Evolutionary conservation across 35 echinoderm and acorn worm genomes (phyloP).

Genomic region (Apostichopus japonicus): DNA sequence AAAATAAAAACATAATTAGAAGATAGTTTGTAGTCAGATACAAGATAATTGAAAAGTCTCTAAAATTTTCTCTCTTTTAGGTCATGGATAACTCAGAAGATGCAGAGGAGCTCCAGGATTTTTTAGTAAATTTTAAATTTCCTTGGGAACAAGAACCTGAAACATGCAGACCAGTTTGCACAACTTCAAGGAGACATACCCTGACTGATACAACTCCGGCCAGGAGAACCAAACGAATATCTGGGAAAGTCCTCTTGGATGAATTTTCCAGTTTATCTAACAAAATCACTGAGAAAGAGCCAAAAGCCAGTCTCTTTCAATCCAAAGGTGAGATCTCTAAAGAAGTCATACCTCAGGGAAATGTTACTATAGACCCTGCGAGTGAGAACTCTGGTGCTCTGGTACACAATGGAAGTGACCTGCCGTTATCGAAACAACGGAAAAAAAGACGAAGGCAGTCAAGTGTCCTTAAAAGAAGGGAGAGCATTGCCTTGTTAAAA

Average conservation of each 20-base stretch:
- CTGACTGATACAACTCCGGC: conserved; percentile 41
- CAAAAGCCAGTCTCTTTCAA: not conserved
- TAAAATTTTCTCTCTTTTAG: not conserved
- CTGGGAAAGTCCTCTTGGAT: conserved; percentile 14
- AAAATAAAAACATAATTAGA: too few relatives aligned
- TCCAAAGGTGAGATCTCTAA: not conserved
- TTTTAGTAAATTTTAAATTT: conserved; percentile 41
- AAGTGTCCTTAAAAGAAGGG: conserved; percentile 16
- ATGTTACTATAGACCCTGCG: not conserved
- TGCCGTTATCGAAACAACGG: not conserved
- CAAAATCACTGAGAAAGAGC: not conserved
- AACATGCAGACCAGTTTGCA: not conserved
- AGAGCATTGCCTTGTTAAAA: conserved; percentile 32
- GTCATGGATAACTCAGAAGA: conserved; percentile 10
- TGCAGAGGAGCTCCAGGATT: conserved; percentile 26
- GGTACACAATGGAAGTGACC: not conserved
- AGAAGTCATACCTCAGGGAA: not conserved
- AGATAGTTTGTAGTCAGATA: too few relatives aligned
- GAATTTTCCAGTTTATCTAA: not conserved
- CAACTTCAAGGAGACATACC: not conserved
- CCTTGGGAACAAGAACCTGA: conserved; percentile 24
- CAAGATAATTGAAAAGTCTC: not conserved
- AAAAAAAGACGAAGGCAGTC: conserved; percentile 26
- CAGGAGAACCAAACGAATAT: not conserved
- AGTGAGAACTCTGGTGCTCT: not conserved